These are phyloP conservation scores for Scrobipalpa costella DNA, from an alignment of 2,888 invertebrate genomes.

Conservation along the genomic window DNA sequence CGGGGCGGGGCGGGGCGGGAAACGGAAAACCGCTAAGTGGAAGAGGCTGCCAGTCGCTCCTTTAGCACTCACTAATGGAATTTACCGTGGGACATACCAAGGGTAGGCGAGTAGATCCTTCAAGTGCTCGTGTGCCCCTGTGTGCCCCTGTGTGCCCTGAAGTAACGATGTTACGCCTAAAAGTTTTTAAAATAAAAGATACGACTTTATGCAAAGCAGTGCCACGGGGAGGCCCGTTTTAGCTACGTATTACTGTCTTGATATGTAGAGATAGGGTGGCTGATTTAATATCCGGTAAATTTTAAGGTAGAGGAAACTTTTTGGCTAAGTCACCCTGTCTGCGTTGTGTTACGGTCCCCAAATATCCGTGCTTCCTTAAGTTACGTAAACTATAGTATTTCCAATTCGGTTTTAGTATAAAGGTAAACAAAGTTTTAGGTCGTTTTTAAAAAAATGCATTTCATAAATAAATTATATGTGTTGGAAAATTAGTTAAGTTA, in stretches of 20 bases:
- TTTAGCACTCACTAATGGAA: slow-evolving; percentile 54
- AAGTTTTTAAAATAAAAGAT: slow-evolving; percentile 8
- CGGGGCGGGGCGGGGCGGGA: slow-evolving; percentile 29
- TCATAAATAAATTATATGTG: too few relatives aligned
- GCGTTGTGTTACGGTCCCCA: background rate
- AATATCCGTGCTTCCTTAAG: background rate
- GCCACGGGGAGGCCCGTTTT: too few relatives aligned
- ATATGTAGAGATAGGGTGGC: slow-evolving; percentile 4
- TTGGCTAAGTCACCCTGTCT: background rate
- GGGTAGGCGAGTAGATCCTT: slow-evolving; percentile 42
- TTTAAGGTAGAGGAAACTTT: slow-evolving; percentile 24
- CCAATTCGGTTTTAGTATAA: too few relatives aligned
- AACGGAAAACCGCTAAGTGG: slow-evolving; percentile 57
- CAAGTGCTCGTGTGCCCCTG: slow-evolving; percentile 23
- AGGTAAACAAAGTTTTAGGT: too few relatives aligned
- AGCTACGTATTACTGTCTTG: background rate
- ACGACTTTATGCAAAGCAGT: slow-evolving; percentile 6
- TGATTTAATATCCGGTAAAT: slow-evolving; percentile 15
- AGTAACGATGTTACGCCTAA: slow-evolving; percentile 15
- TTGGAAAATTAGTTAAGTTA: too few relatives aligned
- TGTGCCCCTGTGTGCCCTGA: background rate
- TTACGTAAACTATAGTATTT: background rate
- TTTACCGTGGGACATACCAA: slow-evolving; percentile 51
- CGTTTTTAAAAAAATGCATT: too few relatives aligned
- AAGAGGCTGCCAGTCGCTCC: slow-evolving; percentile 51